phyloP scores from a whole-genome alignment of 2,888 invertebrate genomes.

The Cyrtodaria siliqua region DNA sequence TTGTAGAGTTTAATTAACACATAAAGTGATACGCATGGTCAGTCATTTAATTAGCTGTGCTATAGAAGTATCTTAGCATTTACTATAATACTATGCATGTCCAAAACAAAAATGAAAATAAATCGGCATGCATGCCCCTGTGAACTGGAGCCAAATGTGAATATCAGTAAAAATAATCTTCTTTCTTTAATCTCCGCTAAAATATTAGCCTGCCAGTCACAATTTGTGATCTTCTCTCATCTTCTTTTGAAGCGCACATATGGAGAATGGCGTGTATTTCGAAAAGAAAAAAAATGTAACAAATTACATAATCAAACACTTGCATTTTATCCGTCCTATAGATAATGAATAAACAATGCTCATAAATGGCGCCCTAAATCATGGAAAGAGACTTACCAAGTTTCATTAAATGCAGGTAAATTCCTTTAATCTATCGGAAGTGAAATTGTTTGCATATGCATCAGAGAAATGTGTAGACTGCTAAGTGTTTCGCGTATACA shows the following conservation, averaged over 20 bases:
- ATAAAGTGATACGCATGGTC: too few relatives aligned
- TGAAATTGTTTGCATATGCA: slow-evolving; percentile 54
- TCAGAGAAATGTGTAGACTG: slow-evolving; percentile 54
- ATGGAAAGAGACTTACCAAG: slow-evolving; percentile 46
- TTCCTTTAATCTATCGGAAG: slow-evolving; percentile 53
- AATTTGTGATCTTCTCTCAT: slow-evolving; percentile 8
- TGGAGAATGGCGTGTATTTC: slow-evolving; percentile 25
- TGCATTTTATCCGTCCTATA: slow-evolving; percentile 21
- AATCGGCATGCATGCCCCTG: too few relatives aligned
- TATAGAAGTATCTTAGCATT: too few relatives aligned
- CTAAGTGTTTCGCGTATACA: slow-evolving; percentile 46
- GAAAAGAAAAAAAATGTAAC: slow-evolving; percentile 15
- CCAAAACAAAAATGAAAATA: too few relatives aligned
- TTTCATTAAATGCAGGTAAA: slow-evolving; percentile 46
- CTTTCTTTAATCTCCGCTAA: neutral
- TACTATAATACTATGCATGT: too few relatives aligned
- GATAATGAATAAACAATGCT: slow-evolving; percentile 51
- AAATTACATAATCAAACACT: slow-evolving; percentile 42
- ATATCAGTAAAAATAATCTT: neutral
- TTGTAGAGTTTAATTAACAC: too few relatives aligned
- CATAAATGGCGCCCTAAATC: slow-evolving; percentile 59
- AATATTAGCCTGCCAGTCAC: slow-evolving; percentile 22
- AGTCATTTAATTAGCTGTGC: too few relatives aligned
- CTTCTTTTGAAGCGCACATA: slow-evolving; percentile 22
- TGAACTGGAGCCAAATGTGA: neutral